Evolutionary conservation across 2,797 vertebrate species (phyloP), one percentile per base, ranked within the genome.

Genomic region (Botia kubotai): DNA sequence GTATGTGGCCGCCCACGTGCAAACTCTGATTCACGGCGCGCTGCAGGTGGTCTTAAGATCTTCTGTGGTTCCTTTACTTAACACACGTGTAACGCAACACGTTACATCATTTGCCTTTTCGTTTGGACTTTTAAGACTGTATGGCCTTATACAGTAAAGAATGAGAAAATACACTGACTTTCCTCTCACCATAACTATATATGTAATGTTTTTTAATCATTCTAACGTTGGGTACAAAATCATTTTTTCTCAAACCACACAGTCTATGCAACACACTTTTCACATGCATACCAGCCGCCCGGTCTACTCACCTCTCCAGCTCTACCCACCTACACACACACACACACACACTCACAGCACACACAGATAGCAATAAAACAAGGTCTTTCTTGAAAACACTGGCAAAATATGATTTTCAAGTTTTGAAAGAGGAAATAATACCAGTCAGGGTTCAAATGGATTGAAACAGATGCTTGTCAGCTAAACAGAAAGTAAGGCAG

Each of bases 401-500:
- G 48, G 58, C 23, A 62, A 52, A 63, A 63, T 14, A 12, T 57
- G 70, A 57, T 33, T 67, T 63, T 16, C 19, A 65, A 57, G 6
- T 89, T 86, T 89, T 87, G 69, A 88, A 84, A 88, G 26, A 84
- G 81, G 77, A 90, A 85, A 88, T 77, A 83, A 90, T 91, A 90
- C 81, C 11, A 67, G 29, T 29, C 29, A 29, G 70, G 72, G 74
- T 79, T 80, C 85, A 72, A 85, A 90, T 91, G 90, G 85, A 81
- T 80, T 88, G 79, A 77, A 80, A 69, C 70, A 87, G 79, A 89
- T 85, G 75, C 80, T 91, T 92, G 90, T 88, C 70, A 69, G 83
- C 88, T 83, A 88, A 87, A 86, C 87, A 93, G 93, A 94, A 89
- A 94, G 93, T 94, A 95, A 94, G 94, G 93, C 93, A 89, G 85